Evolutionary conservation across 2,888 invertebrate genomes (phyloP).

Genomic region (Polymixis lichenea): DNA sequence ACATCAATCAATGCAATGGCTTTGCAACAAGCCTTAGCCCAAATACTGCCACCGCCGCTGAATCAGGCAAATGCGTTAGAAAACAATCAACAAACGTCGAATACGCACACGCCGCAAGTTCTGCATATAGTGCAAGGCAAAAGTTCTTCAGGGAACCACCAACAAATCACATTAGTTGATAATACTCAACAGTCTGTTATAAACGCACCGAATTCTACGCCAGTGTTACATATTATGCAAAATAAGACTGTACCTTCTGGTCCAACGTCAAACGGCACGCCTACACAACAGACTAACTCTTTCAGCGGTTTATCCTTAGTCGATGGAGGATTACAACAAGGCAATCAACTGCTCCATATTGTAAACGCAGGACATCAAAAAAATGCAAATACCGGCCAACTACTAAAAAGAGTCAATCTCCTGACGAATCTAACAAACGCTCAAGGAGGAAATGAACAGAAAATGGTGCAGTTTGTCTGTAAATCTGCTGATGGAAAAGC

Average conservation of each 20-base stretch:
- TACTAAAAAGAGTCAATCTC: constrained; percentile 88
- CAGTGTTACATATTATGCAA: constrained; percentile 87
- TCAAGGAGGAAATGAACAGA: constrained; percentile 88
- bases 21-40: constrained; percentile 87
- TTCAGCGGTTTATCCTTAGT: constrained; percentile 86
- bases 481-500: constrained; percentile 91
- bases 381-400: constrained; percentile 80
- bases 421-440: constrained; percentile 86
- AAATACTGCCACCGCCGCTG: constrained; percentile 86
- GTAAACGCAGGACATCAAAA: constrained; percentile 87
- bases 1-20: constrained; percentile 84
- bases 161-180: constrained; percentile 82
- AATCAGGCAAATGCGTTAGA: constrained; percentile 81
- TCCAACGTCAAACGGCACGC: constrained; percentile 74
- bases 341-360: constrained; percentile 88
- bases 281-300: constrained; percentile 76
- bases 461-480: constrained; percentile 92
- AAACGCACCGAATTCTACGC: constrained; percentile 81
- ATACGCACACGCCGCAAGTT: constrained; percentile 79
- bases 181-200: constrained; percentile 84
- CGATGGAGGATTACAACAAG: constrained; percentile 85
- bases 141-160: constrained; percentile 81
- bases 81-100: constrained; percentile 75
- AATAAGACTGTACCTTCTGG: constrained; percentile 77
- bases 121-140: constrained; percentile 89